Base-by-base conservation (phyloP, 1,140 invertebrate genomes). In the Aplysia californica region DNA sequence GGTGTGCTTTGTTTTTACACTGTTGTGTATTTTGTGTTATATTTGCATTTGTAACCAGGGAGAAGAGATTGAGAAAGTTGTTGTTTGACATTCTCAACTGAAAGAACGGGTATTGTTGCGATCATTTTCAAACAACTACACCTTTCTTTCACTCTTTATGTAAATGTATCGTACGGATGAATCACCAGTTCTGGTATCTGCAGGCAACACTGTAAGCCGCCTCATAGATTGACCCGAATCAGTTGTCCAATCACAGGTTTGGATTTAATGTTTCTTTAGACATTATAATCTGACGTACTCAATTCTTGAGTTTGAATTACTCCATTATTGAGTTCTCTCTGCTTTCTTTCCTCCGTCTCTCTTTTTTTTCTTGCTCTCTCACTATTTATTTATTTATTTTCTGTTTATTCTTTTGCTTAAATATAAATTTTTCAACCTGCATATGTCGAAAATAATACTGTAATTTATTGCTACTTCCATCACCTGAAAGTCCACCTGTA, bases 81-180 rank as follows among this genome's bases (percentile, higher is more conserved):
- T 44, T 55, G 33, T 26, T 33, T 70, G 29, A 29, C 67, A 56
- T 70, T 70, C 68, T 70, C 18, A 70, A 70, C 44, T 55, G 68
- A 70, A 70, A 44, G 68, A 56, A 70, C 68, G 68, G 68, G 68
- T 70, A 70, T 70, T 70, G 68, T 70, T 70, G 50, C 15, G 44
- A 56, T 70, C 29, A 70, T 70, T 35, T 70, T 5, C 29, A 58
- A 55, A 70, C 68, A 58, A 39, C 35, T n/a, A 31, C 50, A 21
- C 50, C 50, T 44, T 68, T 68, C 38, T 44, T 68, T 44, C 66
- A 68, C 50, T 68, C 20, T 41, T n/a, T 1, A n/a, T 35, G 39
- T 36, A 35, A 35, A n/a, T 65, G 35, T 36, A 33, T 21, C 59
- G 5, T 4, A 21, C 39, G 35, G 4, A 35, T 18, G 1, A 65